Percentiles rank a stretch among this genome's conserved stretches.
phyloP scores from a whole-genome alignment of 2,113 vertebrate genomes.

The Nerophis ophidion region DNA sequence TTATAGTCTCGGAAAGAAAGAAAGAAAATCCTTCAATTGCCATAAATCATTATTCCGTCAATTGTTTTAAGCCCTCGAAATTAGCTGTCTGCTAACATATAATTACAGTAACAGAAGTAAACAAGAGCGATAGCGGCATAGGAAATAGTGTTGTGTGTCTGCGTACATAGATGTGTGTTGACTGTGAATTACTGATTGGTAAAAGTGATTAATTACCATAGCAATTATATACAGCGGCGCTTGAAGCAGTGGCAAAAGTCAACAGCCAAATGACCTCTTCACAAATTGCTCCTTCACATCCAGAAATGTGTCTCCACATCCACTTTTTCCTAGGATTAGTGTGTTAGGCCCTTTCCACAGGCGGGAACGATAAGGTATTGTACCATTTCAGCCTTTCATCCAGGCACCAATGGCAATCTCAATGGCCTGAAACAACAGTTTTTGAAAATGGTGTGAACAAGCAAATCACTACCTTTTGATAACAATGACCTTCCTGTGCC shows the following conservation, averaged over 20 bases:
- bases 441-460: too few species aligned
- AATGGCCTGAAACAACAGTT: too few species aligned
- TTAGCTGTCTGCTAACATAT: slow-evolving; percentile 32
- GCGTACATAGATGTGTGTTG: slow-evolving; percentile 32
- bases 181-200: slow-evolving; percentile 62
- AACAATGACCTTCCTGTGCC: too few species aligned
- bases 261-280: slow-evolving; percentile 62
- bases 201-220: slow-evolving; percentile 65
- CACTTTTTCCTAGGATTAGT: not conserved
- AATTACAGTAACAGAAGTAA: slow-evolving; percentile 53
- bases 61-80: slow-evolving; percentile 31
- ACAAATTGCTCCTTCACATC: slow-evolving; percentile 33
- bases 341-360: too few species aligned
- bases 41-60: slow-evolving; percentile 42
- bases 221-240: slow-evolving; percentile 55
- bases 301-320: not conserved
- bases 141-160: slow-evolving; percentile 8
- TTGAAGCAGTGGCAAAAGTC: slow-evolving; percentile 57
- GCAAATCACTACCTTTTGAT: too few species aligned
- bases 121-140: slow-evolving; percentile 23
- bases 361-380: too few species aligned
- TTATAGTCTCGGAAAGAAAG: not conserved
- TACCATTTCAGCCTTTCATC: too few species aligned
- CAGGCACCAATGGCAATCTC: too few species aligned
- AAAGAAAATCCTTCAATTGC: slow-evolving; percentile 35